Percentiles rank a stretch among this genome's conserved stretches.
These are phyloP conservation scores for Pipa parva DNA, from an alignment of 2,113 vertebrate species.

Conservation along the genomic window DNA sequence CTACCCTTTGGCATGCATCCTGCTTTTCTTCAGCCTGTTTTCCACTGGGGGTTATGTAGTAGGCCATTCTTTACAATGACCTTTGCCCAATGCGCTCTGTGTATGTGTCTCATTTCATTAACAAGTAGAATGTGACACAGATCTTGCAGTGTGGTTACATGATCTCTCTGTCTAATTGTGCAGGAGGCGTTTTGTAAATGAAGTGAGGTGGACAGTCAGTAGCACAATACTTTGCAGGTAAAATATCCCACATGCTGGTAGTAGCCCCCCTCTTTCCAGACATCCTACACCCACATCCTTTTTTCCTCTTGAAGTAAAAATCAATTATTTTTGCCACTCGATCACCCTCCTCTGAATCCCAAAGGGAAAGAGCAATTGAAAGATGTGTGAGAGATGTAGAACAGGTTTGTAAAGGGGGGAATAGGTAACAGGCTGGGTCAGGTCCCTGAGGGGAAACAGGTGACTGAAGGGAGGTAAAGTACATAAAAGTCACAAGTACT, in stretches of 20 bases:
- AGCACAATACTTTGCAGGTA: constrained; percentile 32
- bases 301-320: constrained; percentile 8
- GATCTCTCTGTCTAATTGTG: constrained; percentile 28
- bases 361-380: constrained; percentile 21
- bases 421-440: background rate
- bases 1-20: no score
- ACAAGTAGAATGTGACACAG: constrained; percentile 32
- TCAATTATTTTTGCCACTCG: constrained; percentile 22
- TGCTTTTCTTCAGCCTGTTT: background rate
- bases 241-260: constrained; percentile 31
- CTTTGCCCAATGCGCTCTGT: constrained; percentile 33
- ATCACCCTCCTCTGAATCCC: constrained; percentile 22
- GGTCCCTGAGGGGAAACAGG: constrained; percentile 70
- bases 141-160: constrained; percentile 40
- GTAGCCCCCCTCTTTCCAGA: constrained; percentile 19
- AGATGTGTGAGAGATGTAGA: constrained; percentile 7
- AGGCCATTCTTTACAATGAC: constrained; percentile 34
- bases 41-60: background rate
- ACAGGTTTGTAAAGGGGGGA: constrained; percentile 15
- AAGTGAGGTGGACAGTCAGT: constrained; percentile 12
- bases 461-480: constrained; percentile 34
- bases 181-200: constrained; percentile 28
- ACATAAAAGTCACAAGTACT: constrained; percentile 4
- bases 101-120: constrained; percentile 41
- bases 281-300: constrained; percentile 29